These are phyloP conservation scores for Catonia carolina DNA, from an alignment of 2,888 invertebrate species.

Conservation along the genomic window DNA sequence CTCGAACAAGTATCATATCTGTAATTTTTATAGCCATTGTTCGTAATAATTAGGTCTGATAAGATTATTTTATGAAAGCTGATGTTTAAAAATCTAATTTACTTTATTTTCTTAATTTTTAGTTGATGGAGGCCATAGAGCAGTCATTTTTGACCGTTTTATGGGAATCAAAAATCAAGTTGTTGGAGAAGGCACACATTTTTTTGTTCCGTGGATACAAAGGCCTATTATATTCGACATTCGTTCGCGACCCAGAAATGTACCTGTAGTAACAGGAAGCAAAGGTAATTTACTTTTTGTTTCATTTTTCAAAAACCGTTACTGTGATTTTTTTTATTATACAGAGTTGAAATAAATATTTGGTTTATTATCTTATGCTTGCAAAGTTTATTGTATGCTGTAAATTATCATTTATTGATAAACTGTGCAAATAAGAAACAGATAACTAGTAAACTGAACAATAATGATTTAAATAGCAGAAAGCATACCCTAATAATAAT, in stretches of 20 bases:
- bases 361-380: too few relatives aligned
- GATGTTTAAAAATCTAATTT: too few relatives aligned
- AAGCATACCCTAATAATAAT: too few relatives aligned
- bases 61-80: too few relatives aligned
- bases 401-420: background rate
- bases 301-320: background rate
- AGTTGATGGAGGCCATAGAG: conserved; percentile 98
- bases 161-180: conserved; percentile 87
- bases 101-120: conserved; percentile 43
- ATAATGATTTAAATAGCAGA: too few relatives aligned
- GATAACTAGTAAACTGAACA: too few relatives aligned
- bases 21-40: too few relatives aligned
- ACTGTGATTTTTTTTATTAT: background rate
- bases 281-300: conserved; percentile 58
- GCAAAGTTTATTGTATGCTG: background rate
- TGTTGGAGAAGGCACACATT: conserved; percentile 97
- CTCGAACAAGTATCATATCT: too few relatives aligned
- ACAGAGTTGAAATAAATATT: background rate
- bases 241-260: conserved; percentile 90
- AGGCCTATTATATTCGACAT: conserved; percentile 97
- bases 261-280: conserved; percentile 95
- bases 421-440: background rate
- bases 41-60: too few relatives aligned
- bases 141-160: conserved; percentile 99
- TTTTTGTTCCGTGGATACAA: conserved; percentile 98